Base-by-base conservation (phyloP, 64 coral and sea anemone genomes). In the Hydrozoanthus tunicans region DNA sequence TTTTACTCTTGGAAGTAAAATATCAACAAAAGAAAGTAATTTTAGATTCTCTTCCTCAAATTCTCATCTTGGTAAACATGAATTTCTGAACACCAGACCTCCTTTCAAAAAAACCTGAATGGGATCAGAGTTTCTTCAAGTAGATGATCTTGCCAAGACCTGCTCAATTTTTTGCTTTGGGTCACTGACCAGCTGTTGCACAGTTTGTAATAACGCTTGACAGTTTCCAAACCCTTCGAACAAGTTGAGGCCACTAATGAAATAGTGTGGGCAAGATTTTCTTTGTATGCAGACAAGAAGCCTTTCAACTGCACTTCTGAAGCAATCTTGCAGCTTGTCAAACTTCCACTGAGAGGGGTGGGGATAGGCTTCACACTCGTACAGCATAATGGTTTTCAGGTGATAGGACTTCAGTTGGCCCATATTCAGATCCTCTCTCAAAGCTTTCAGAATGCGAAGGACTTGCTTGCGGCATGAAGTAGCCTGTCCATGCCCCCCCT, bases 321-420 rank as follows among this genome's bases (percentile, higher is more conserved):
- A 93, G n/a, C 91, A 60, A 1, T 80, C 27, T 51, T 56, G 14
- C 5, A 96, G 14, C 43, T 51, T 27, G 26, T 64, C 75, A 51
- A 25, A 14, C 14, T 0, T 64, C 94, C 94, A 96, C 6, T 73
- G 26, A 8, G 3, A 53, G 0, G 60, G 62, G 14, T 63, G 3
- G 13, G 91, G 91, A 79, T 57, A 26, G 9, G 5, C 43, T 57
- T 95, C 94, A 51, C 74, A 85, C 27, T 93, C 91, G 12, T 93
- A 93, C 20, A 96, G 32, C 14, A 96, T 23, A 63, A 96, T 90
- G 7, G 91, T 96, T 72, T 96, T 96, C 6, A 96, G 70, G 8
- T 96, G 91, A 15, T 93, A 96, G 9, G 94, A 96, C 53, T 80
- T 93, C 2, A 96, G 14, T 43, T 86, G 91, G 2, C 4, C 53